Base-by-base conservation (phyloP, 2,888 invertebrate genomes). In the Polia nebulosa region DNA sequence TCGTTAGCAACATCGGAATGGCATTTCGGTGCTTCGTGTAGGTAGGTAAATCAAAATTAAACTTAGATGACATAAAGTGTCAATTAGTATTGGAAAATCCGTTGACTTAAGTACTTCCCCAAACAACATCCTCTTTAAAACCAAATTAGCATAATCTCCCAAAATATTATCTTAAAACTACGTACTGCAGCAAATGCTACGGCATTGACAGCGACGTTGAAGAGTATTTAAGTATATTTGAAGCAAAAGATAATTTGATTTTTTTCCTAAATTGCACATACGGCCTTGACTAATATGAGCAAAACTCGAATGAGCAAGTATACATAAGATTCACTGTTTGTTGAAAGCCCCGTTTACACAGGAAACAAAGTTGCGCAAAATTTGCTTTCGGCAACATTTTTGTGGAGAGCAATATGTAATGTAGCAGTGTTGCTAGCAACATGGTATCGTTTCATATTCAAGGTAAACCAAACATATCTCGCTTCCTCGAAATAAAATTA, bases 281-380 rank as follows among this genome's bases (percentile, higher is more conserved):
- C 8, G 65, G 41, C 83, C 80, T 78, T 76, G 81, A 70, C 68
- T 56, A 49, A 61, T 52, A 52, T 63, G n/a, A n/a, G n/a, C n/a
- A n/a, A n/a, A 68, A 68, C 70, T 70, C 61, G 17, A 72, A 72
- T 67, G 41, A 67, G 55, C 67, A 74, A 80, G 72, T 76, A 81
- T 69, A 72, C 74, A 66, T 69, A 57, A 63, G 56, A 76, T 81
- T 70, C 44, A 68, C 39, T 68, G 53, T 79, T 70, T 68, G 36
- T 75, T 73, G 67, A 69, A 72, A 76, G 34, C 8, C n/a, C 13
- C 22, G 32, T 52, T n/a, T 52, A 52, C 20, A 52, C 13, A n/a
- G 15, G 17, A 22, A 32, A 17, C 11, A 7, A 47, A 22, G 11
- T 32, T 57, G 15, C 13, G 4, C n/a, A n/a, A 29, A 7, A 8